Conservation (phyloP, 2,797 vertebrate genomes). For the Pseudochirops cupreus region DNA sequence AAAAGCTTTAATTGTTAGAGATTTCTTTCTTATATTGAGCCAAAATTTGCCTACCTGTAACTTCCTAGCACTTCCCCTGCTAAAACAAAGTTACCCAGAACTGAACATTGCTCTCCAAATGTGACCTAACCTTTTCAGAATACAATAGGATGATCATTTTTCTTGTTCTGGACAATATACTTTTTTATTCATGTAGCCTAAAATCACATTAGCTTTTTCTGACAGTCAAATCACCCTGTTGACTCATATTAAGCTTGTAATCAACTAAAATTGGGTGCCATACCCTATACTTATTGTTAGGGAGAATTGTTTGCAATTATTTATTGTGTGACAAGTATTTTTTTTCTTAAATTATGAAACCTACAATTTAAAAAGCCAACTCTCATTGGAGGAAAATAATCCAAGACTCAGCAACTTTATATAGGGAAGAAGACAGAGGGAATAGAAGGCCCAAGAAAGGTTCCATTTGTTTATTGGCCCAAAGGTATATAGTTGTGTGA, state of each 20-base stretch:
- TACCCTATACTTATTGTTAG: conserved; percentile 5
- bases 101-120: background rate
- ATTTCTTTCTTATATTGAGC: background rate
- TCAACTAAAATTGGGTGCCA: background rate
- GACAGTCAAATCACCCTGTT: background rate
- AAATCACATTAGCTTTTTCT: background rate
- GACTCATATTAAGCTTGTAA: background rate
- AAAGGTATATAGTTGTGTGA: background rate
- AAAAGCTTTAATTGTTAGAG: background rate
- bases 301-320: background rate
- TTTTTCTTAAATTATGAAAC: background rate
- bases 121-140: background rate
- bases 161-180: background rate
- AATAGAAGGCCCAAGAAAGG: background rate
- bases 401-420: background rate
- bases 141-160: background rate
- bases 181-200: background rate
- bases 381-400: background rate
- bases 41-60: background rate
- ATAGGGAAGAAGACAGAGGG: background rate
- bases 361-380: background rate
- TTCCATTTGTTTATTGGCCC: background rate
- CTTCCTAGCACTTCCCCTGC: background rate
- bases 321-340: conserved; percentile 7
- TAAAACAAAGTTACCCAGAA: background rate